A percentile compares a stretch with the other conserved stretches of the same genome.
phyloP scores from a whole-genome alignment of 2,797 vertebrate genomes.

The Varecia variegata region DNA sequence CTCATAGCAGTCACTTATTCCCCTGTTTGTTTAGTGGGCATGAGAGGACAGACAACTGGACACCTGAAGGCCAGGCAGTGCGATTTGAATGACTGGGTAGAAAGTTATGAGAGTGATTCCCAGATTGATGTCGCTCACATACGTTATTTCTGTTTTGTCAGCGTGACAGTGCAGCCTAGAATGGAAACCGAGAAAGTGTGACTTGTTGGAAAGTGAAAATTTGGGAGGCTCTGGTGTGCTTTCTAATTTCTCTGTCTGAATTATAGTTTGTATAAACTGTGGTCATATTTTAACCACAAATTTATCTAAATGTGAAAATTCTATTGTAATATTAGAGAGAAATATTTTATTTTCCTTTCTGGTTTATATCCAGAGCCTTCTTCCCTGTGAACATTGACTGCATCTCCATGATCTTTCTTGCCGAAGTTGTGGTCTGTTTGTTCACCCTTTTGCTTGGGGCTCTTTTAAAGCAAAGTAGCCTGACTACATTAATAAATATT shows the following conservation, averaged over 20 bases:
- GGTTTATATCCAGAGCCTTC: not conserved
- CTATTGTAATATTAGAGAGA: slow-evolving; percentile 12
- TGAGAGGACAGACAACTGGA: slow-evolving; percentile 45
- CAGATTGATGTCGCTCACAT: slow-evolving; percentile 23
- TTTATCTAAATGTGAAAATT: slow-evolving; percentile 30
- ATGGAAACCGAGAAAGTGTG: slow-evolving; percentile 46
- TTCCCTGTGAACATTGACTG: slow-evolving; percentile 46
- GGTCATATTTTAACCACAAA: slow-evolving; percentile 31
- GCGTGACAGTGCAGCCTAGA: slow-evolving; percentile 59
- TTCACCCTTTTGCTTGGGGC: slow-evolving; percentile 20
- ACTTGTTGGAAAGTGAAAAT: slow-evolving; percentile 52
- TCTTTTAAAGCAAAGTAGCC: slow-evolving; percentile 33
- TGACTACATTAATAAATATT: slow-evolving; percentile 19
- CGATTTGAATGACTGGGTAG: slow-evolving; percentile 54
- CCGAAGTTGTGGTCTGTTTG: slow-evolving; percentile 7
- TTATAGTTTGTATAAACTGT: slow-evolving; percentile 41
- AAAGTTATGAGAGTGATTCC: slow-evolving; percentile 43
- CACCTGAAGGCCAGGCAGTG: slow-evolving; percentile 63
- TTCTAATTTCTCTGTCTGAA: slow-evolving; percentile 50
- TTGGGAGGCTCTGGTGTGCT: slow-evolving; percentile 12
- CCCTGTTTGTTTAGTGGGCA: slow-evolving; percentile 39
- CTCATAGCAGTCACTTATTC: slow-evolving; percentile 40
- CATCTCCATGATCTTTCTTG: slow-evolving; percentile 42
- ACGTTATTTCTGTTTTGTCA: slow-evolving; percentile 9
- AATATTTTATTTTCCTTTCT: slow-evolving; percentile 43